Conservation (phyloP, 2,113 vertebrate species). For the Columba livia region DNA sequence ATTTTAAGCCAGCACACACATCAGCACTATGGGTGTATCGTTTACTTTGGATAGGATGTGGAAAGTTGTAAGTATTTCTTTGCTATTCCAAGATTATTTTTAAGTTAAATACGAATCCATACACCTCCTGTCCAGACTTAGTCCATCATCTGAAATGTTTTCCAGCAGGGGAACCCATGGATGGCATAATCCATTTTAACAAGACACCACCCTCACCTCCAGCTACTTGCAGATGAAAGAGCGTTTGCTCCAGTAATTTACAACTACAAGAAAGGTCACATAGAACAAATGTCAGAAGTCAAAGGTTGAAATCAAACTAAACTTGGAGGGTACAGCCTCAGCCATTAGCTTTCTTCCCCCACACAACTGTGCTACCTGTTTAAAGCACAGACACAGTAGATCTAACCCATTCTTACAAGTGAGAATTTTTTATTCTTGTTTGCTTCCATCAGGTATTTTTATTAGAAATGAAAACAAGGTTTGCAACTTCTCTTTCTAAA, state of each 20-base stretch:
- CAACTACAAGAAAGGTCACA: constrained; percentile 6
- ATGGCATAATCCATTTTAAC: constrained; percentile 37
- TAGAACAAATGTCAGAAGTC: constrained; percentile 14
- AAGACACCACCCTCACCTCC: background rate
- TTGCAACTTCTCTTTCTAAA: background rate
- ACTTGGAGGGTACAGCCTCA: background rate
- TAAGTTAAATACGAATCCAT: background rate
- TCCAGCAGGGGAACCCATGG: constrained; percentile 11
- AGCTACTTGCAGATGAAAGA: constrained; percentile 7
- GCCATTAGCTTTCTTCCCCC: background rate
- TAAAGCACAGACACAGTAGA: background rate
- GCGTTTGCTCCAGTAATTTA: constrained; percentile 34
- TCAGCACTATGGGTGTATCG: background rate
- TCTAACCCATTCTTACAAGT: background rate
- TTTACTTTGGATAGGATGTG: background rate
- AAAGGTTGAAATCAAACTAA: constrained; percentile 38
- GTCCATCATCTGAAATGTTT: background rate
- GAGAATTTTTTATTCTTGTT: background rate
- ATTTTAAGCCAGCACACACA: background rate
- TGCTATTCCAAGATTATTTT: background rate
- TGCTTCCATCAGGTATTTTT: background rate
- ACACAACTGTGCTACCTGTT: background rate
- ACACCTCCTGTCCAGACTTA: background rate
- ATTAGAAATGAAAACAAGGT: background rate
- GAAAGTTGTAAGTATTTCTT: background rate